These are phyloP conservation scores for Seriola dumerili DNA, from an alignment of 2,113 vertebrate species.

Conservation along the genomic window DNA sequence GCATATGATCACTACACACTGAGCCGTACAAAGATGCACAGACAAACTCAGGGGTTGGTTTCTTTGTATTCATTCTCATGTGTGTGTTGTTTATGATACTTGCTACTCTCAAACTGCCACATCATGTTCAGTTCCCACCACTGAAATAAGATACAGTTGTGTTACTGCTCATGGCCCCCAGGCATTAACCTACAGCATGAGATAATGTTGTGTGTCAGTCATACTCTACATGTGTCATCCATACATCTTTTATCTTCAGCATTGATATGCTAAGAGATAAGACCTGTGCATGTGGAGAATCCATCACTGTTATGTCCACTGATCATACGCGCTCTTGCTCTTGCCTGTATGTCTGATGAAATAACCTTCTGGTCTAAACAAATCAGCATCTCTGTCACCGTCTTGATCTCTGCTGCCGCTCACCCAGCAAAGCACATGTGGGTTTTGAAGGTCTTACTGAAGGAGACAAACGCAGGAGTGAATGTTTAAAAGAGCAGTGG, in stretches of 20 bases:
- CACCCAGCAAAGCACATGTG: conserved; percentile 10
- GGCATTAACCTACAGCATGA: conserved; percentile 34
- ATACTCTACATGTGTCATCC: conserved; percentile 37
- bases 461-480: conserved; percentile 25
- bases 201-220: conserved; percentile 43
- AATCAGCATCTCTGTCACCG: conserved; percentile 76
- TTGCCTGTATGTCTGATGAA: conserved; percentile 73
- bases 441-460: conserved; percentile 52
- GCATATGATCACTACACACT: background rate
- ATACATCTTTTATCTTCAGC: conserved; percentile 58
- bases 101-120: background rate
- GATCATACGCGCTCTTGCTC: conserved; percentile 64
- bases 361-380: conserved; percentile 74
- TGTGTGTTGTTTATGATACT: conserved; percentile 1
- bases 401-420: conserved; percentile 45
- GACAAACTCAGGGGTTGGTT: background rate
- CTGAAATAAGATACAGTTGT: background rate
- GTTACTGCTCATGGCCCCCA: conserved; percentile 19
- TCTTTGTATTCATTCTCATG: background rate
- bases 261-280: conserved; percentile 41
- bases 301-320: conserved; percentile 72
- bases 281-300: conserved; percentile 51
- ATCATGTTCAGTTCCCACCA: background rate
- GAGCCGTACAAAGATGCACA: background rate
- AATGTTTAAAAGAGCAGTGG: background rate